Conservation (phyloP, 2,888 invertebrate genomes). For the Epistrophella euchroma region DNA sequence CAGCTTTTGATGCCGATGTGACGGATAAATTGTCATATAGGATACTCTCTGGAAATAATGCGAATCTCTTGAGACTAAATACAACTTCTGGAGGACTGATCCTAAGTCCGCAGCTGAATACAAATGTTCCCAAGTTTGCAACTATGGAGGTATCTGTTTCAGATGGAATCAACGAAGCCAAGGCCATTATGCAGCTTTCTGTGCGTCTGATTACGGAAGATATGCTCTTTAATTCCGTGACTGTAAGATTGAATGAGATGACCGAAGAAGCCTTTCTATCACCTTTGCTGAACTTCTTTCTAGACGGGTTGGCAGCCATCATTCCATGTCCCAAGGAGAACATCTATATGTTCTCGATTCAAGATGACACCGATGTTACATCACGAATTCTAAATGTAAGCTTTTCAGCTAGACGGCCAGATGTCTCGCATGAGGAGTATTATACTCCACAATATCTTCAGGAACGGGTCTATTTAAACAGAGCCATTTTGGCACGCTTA, state of each 20-base stretch:
- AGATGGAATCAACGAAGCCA: constrained; percentile 96
- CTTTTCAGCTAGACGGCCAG: constrained; percentile 93
- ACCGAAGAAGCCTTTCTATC: constrained; percentile 96
- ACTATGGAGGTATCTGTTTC: constrained; percentile 97
- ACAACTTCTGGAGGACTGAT: constrained; percentile 92
- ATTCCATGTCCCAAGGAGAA: constrained; percentile 96
- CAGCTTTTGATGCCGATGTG: constrained; percentile 97
- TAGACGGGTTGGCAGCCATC: constrained; percentile 95
- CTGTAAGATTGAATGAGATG: constrained; percentile 96
- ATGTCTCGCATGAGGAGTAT: constrained; percentile 90
- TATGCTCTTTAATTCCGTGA: constrained; percentile 97
- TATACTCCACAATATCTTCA: constrained; percentile 95
- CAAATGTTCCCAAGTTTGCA: constrained; percentile 96
- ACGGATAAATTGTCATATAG: constrained; percentile 92
- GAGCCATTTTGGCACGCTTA: constrained; percentile 92
- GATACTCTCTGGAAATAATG: constrained; percentile 96
- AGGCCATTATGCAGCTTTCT: constrained; percentile 95
- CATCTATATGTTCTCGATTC: constrained; percentile 95
- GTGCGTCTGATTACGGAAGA: constrained; percentile 96
- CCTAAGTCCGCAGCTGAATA: constrained; percentile 95
- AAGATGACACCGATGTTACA: constrained; percentile 95
- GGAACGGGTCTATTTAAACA: constrained; percentile 96
- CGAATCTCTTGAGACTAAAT: constrained; percentile 93
- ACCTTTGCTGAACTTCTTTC: constrained; percentile 93
- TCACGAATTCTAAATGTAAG: constrained; percentile 96